phyloP scores from a whole-genome alignment of 2,113 vertebrate species.

The Lota lota region DNA sequence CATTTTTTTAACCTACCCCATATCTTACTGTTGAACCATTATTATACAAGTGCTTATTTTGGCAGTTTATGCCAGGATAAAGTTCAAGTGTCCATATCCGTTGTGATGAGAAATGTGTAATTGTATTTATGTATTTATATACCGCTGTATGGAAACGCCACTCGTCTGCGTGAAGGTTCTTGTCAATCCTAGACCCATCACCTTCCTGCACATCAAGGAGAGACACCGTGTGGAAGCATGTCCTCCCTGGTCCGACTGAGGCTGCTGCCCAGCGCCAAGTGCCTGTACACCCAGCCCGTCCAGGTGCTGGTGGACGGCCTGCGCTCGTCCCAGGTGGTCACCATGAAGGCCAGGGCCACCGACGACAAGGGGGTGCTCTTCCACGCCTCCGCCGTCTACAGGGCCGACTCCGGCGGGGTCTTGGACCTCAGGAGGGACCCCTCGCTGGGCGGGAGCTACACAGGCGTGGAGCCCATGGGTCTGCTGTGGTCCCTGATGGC shows the following conservation, averaged over 20 bases:
- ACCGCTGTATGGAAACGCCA: too few species aligned
- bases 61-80: too few species aligned
- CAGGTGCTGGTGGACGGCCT: constrained; percentile 48
- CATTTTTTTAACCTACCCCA: too few species aligned
- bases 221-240: constrained; percentile 14
- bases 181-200: too few species aligned
- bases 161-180: too few species aligned
- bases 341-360: constrained; percentile 32
- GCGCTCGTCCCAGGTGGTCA: constrained; percentile 45
- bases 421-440: constrained; percentile 42
- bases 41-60: too few species aligned
- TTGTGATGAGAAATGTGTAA: too few species aligned
- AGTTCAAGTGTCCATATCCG: too few species aligned
- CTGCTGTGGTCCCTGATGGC: constrained; percentile 47
- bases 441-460: constrained; percentile 46
- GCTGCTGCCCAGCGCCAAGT: constrained; percentile 45
- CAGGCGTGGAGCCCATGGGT: constrained; percentile 52
- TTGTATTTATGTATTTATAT: too few species aligned
- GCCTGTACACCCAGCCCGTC: constrained; percentile 47
- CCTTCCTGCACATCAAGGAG: too few species aligned
- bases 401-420: constrained; percentile 36
- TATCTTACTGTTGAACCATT: too few species aligned
- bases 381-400: constrained; percentile 44
- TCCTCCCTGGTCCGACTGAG: constrained; percentile 35
- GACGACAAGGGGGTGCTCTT: constrained; percentile 36